These are phyloP conservation scores for Athalia circularis DNA, from an alignment of 2,888 invertebrate genomes.

Conservation along the genomic window DNA sequence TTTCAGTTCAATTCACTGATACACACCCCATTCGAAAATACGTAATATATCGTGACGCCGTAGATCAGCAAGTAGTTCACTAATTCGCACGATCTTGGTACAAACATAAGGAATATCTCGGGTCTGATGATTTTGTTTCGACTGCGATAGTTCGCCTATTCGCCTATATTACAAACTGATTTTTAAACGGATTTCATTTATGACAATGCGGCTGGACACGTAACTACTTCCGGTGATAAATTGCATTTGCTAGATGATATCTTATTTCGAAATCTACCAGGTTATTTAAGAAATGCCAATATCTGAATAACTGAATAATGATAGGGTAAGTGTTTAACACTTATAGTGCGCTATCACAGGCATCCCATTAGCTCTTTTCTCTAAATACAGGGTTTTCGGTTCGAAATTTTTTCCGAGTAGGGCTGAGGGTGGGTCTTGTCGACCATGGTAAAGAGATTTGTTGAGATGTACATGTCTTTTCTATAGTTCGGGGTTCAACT, in stretches of 20 bases:
- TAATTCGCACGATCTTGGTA: too few relatives aligned
- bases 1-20: not conserved
- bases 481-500: not conserved
- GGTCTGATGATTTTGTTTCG: not conserved
- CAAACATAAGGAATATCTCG: not conserved
- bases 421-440: not conserved
- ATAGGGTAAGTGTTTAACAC: not conserved
- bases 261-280: too few relatives aligned
- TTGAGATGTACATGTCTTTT: not conserved
- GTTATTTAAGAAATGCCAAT: not conserved
- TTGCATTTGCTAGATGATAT: not conserved
- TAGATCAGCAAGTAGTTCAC: too few relatives aligned
- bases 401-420: not conserved
- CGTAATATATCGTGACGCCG: too few relatives aligned
- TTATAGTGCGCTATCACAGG: constrained; percentile 8
- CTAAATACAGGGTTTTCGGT: not conserved
- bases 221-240: too few relatives aligned
- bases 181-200: not conserved
- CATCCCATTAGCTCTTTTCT: not conserved
- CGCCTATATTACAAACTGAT: not conserved
- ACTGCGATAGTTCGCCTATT: not conserved
- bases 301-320: not conserved
- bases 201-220: not conserved
- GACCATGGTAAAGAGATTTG: not conserved
- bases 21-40: not conserved